Base-by-base conservation (phyloP, 1,140 invertebrate genomes). In the Drosophila parabipectinata region DNA sequence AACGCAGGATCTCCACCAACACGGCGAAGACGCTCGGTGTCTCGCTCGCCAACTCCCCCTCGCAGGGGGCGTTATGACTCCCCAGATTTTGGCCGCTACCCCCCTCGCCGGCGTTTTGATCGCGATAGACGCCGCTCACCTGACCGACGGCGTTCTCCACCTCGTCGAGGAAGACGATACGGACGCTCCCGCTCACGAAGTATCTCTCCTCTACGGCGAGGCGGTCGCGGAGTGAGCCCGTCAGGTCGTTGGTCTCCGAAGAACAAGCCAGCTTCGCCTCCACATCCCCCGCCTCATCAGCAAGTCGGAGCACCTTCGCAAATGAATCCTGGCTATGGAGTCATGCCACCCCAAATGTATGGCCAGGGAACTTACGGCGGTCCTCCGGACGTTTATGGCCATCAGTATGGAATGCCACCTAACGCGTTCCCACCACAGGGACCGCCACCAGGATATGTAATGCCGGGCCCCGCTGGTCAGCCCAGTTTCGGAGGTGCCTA, bases 261-360 rank as follows among this genome's bases (percentile, higher is more conserved):
- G 18, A 91, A 89, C 41, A 91, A 90, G 37, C 90, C 91, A 7
- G 61, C 69, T 18, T 87, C 91, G 15, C 90, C 91, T 1, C 77
- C 89, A 1, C 37, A 74, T 39, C 82, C 75, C 2, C 68, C 79
- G 7, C 50, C 58, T 5, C 60, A 51, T 34, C 71, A 60, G 53
- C 72, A 73, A 28, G 48, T 47, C 10, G 60, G 60, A 18, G 30
- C 50, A 7, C 45, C 59, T 7, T 41, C 64, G 2, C 89, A 79
- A 69, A 69, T 69, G 66, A n/a, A 39, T 41, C 34, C 80, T 1
- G 71, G 28, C 0, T 83, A 80, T 10, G 63, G 41, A 4, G 77
- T 85, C 4, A 84, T 90, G 73, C 61, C 79, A 0, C 56, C 72
- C 0, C 67, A 88, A 60, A 76, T 91, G 66, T 91, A 91, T n/a